Conservation (phyloP, 2,113 vertebrate species). For the Psephotus haematonotus region DNA sequence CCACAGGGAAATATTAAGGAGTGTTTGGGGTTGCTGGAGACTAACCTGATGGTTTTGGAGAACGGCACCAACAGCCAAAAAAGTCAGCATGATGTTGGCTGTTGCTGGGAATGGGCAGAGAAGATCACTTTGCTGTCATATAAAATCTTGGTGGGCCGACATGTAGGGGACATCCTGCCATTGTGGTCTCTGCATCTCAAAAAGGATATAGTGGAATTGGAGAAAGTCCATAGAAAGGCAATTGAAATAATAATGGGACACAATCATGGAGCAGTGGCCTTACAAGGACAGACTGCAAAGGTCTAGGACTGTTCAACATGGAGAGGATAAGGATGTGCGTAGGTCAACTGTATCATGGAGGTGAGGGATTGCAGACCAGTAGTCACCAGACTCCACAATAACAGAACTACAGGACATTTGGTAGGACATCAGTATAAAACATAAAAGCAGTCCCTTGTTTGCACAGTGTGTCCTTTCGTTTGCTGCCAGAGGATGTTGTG, state of each 20-base stretch:
- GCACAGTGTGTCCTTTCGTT: not conserved
- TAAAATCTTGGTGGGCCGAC: not conserved
- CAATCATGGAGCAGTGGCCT: not conserved
- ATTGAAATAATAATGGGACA: not conserved
- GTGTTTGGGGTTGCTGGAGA: not conserved
- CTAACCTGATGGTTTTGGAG: not conserved
- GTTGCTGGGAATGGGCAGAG: not conserved
- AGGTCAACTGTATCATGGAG: not conserved
- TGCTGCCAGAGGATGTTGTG: not conserved
- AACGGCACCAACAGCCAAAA: not conserved
- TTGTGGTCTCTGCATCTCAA: not conserved
- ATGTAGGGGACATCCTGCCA: not conserved
- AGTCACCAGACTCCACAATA: not conserved
- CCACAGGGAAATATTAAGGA: not conserved
- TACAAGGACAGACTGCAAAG: not conserved
- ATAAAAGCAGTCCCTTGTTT: not conserved
- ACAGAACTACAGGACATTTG: not conserved
- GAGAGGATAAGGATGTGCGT: not conserved
- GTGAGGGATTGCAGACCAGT: not conserved
- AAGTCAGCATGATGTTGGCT: not conserved
- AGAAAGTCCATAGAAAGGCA: not conserved
- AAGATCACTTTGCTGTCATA: not conserved
- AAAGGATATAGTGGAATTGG: not conserved
- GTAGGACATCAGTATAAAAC: not conserved
- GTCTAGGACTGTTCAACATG: not conserved